Percentiles rank a stretch among this genome's conserved stretches.
Evolutionary conservation across 2,113 vertebrate species (phyloP).

Genomic region (Orientallactaga bullata): DNA sequence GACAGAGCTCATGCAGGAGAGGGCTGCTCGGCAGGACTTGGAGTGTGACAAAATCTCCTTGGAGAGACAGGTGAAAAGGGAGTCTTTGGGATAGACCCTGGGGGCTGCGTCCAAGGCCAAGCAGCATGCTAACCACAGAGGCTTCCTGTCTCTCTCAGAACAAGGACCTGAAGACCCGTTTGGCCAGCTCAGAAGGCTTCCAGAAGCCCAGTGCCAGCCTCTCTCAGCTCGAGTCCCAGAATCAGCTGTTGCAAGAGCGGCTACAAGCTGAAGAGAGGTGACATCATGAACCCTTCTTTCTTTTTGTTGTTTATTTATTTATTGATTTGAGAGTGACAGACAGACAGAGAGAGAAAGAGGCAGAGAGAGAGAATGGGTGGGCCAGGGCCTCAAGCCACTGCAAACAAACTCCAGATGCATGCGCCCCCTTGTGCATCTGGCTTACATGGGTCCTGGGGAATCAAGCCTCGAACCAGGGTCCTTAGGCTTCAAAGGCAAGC

Average conservation of each 20-base stretch:
- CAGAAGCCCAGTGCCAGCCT: constrained; percentile 89
- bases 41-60: constrained; percentile 96
- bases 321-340: no score
- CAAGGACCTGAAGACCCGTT: constrained; percentile 93
- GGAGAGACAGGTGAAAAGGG: constrained; percentile 92
- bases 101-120: background rate
- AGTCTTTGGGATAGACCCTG: background rate
- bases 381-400: no score
- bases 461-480: no score
- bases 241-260: constrained; percentile 93
- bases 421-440: no score
- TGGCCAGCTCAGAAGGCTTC: constrained; percentile 93
- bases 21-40: constrained; percentile 94
- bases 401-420: no score
- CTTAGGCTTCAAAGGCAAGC: no score
- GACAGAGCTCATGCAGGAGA: constrained; percentile 95
- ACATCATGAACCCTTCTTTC: background rate
- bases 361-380: no score
- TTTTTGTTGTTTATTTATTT: no score
- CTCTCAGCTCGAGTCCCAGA: constrained; percentile 92
- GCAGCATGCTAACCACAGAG: background rate
- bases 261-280: constrained; percentile 94
- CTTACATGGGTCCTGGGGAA: no score
- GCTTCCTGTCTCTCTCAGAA: constrained; percentile 85
- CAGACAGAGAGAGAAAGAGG: no score